These are phyloP conservation scores for Acanthisitta chloris DNA, from an alignment of 2,113 vertebrate genomes.

Conservation along the genomic window DNA sequence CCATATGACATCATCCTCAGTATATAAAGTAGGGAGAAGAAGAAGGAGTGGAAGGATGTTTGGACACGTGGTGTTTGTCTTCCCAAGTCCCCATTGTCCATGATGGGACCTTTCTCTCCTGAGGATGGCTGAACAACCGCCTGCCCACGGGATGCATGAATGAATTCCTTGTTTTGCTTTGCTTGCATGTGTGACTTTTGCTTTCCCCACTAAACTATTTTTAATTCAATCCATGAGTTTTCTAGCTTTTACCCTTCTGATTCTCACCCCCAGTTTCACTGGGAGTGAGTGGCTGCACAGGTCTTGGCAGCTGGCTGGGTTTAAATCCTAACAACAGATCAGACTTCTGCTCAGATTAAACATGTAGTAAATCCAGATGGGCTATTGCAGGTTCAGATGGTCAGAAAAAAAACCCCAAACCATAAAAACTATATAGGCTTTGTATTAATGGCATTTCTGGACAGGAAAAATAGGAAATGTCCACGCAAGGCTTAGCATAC, in stretches of 20 bases:
- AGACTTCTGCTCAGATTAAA: not conserved
- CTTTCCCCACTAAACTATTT: not conserved
- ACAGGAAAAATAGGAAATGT: not conserved
- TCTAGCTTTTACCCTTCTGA: not conserved
- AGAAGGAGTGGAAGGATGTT: fast-evolving
- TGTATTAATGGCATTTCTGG: not conserved
- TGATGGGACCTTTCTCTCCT: fast-evolving
- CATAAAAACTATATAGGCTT: not conserved
- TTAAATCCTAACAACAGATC: not conserved
- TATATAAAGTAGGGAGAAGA: not conserved
- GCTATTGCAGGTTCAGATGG: not conserved
- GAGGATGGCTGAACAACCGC: not conserved
- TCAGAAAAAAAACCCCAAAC: not conserved
- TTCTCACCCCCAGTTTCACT: not conserved
- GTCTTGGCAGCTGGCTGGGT: not conserved
- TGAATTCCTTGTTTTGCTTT: not conserved
- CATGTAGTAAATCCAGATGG: not conserved
- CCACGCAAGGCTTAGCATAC: not conserved
- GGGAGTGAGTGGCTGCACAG: fast-evolving
- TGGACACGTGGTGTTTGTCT: not conserved
- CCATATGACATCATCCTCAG: too few relatives aligned
- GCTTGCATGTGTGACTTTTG: not conserved
- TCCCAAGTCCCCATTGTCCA: fast-evolving
- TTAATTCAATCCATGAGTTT: not conserved
- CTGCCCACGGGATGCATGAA: not conserved